These are phyloP conservation scores for Valencia hispanica DNA, from an alignment of 2,797 vertebrate genomes.

Conservation along the genomic window DNA sequence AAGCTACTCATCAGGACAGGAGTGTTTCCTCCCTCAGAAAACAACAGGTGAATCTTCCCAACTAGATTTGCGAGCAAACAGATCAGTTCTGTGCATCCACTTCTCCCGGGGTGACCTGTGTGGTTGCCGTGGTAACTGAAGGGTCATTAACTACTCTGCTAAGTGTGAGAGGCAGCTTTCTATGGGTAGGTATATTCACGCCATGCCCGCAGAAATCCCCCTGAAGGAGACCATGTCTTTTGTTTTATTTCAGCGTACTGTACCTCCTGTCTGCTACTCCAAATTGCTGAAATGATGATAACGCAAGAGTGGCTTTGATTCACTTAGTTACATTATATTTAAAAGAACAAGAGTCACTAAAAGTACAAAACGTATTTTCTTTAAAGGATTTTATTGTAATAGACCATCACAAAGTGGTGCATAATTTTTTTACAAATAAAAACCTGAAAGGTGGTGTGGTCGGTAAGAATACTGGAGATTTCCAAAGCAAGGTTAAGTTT, in stretches of 20 bases:
- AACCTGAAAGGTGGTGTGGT: not conserved
- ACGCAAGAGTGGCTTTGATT: not conserved
- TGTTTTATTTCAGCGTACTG: not conserved
- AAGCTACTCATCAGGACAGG: not conserved
- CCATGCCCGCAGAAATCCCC: not conserved
- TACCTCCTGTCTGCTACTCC: not conserved
- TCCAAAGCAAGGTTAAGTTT: not conserved
- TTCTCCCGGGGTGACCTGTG: not conserved
- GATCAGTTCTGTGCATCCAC: not conserved
- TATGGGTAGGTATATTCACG: not conserved
- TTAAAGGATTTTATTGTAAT: not conserved
- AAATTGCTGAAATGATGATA: not conserved
- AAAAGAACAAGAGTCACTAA: no score
- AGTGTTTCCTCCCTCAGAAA: not conserved
- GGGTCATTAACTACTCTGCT: not conserved
- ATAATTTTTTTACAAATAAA: not conserved
- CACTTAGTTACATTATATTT: not conserved
- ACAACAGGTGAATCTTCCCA: not conserved
- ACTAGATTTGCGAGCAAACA: not conserved
- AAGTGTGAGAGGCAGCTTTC: not conserved
- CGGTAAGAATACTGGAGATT: not conserved
- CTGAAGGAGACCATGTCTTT: not conserved
- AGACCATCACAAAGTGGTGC: not conserved
- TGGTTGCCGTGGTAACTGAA: slow-evolving; percentile 1
- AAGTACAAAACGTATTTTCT: no score